Conservation (phyloP, 2,888 invertebrate species). For the Microctonus aethiopoides region DNA sequence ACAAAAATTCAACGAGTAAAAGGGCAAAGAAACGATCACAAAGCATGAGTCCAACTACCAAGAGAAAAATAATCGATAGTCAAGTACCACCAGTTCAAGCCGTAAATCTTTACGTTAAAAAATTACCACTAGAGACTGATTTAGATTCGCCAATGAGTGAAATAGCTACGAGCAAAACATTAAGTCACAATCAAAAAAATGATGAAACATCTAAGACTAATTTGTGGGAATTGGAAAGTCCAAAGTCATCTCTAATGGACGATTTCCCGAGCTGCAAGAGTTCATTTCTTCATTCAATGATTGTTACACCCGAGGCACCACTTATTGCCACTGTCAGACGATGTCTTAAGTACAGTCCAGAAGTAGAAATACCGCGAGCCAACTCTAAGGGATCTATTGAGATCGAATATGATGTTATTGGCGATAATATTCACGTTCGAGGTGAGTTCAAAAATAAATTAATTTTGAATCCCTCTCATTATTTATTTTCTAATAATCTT, state of each 20-base stretch:
- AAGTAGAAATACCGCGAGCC: constrained; percentile 48
- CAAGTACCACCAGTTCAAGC: constrained; percentile 52
- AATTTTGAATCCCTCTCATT: too few relatives aligned
- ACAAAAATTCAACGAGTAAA: constrained; percentile 48
- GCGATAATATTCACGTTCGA: constrained; percentile 75
- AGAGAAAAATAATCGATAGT: constrained; percentile 39
- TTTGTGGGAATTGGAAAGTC: constrained; percentile 61
- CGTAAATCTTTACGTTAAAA: constrained; percentile 61
- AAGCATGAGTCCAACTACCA: constrained; percentile 48
- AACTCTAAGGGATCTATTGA: constrained; percentile 72
- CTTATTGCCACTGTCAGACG: constrained; percentile 63
- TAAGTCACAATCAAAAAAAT: constrained; percentile 36
- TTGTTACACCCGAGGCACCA: constrained; percentile 61
- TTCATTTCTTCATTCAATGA: constrained; percentile 56
- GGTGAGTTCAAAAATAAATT: constrained; percentile 76
- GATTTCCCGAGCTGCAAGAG: constrained; percentile 58
- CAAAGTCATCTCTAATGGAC: constrained; percentile 59
- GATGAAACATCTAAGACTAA: constrained; percentile 48
- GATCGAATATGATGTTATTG: constrained; percentile 72
- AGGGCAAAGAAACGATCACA: constrained; percentile 50
- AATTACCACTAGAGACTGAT: constrained; percentile 59
- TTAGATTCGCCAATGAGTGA: constrained; percentile 55
- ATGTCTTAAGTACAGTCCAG: constrained; percentile 63
- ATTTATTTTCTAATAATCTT: not conserved
- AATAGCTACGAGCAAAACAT: constrained; percentile 40